Conservation (phyloP, 2,113 vertebrate species). For the Colossoma macropomum region DNA sequence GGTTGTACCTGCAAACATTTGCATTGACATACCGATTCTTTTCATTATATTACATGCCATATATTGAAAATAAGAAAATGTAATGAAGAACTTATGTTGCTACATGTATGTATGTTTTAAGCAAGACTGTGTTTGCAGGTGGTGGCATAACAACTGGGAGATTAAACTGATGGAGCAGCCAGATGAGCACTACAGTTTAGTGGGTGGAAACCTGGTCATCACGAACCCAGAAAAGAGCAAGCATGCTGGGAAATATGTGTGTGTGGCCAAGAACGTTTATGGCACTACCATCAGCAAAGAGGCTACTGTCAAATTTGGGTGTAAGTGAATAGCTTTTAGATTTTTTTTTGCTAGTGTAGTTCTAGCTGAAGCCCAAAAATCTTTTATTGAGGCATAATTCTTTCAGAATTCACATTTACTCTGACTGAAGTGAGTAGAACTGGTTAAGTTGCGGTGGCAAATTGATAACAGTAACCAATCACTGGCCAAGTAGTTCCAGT, state of each 20-base stretch:
- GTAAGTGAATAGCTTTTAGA: conserved; percentile 76
- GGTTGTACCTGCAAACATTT: no score
- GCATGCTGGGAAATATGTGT: conserved; percentile 89
- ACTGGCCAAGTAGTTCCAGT: not conserved
- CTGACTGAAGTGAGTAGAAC: no score
- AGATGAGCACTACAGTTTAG: conserved; percentile 90
- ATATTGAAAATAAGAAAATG: not conserved
- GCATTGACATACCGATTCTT: no score
- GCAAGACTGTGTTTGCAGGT: conserved; percentile 74
- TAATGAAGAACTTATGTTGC: not conserved
- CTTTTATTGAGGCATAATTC: no score
- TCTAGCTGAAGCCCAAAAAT: no score
- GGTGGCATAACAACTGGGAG: conserved; percentile 94
- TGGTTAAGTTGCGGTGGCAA: no score
- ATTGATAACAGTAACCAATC: not conserved
- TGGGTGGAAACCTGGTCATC: conserved; percentile 95
- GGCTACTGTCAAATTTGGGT: conserved; percentile 92
- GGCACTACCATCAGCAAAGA: conserved; percentile 94
- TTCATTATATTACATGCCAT: no score
- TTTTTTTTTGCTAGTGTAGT: no score
- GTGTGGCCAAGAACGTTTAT: conserved; percentile 89
- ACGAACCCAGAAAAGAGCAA: conserved; percentile 90
- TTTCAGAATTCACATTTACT: no score
- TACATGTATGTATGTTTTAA: not conserved
- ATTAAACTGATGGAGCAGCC: conserved; percentile 89